phyloP scores from a whole-genome alignment of 2,797 vertebrate species.

The Nannoperca australis region DNA sequence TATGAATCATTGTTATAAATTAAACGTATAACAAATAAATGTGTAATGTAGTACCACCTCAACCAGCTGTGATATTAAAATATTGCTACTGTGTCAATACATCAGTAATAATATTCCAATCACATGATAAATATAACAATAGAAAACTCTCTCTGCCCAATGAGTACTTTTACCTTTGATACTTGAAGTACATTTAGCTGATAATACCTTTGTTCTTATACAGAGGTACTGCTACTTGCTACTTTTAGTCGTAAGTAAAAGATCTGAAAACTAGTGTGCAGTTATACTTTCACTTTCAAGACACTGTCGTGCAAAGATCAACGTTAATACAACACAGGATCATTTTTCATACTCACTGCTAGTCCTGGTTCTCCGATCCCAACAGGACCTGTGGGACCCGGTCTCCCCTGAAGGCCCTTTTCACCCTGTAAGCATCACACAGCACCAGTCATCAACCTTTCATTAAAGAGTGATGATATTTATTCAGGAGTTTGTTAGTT shows the following conservation, averaged over 20 bases:
- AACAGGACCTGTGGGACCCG: constrained; percentile 72
- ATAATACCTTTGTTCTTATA: not conserved
- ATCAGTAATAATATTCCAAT: not conserved
- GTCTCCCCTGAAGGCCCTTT: constrained; percentile 79
- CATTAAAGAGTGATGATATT: not conserved
- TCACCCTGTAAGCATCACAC: constrained; percentile 78
- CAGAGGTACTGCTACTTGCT: not conserved
- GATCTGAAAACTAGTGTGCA: not conserved
- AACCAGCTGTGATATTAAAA: not conserved
- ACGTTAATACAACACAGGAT: not conserved
- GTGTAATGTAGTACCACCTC: not conserved
- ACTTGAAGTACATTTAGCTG: not conserved
- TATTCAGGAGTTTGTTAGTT: not conserved
- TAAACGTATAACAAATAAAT: not conserved
- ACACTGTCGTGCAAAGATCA: too few species aligned
- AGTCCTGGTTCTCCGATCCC: constrained; percentile 88
- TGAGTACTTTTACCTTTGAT: not conserved
- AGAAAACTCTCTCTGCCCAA: not conserved
- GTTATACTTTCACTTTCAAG: not conserved
- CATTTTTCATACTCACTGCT: constrained; percentile 81
- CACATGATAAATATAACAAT: not conserved
- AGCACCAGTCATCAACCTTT: not conserved
- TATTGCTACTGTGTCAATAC: not conserved
- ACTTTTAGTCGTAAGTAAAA: not conserved
- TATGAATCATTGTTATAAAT: not conserved